phyloP scores from a whole-genome alignment of 1,140 invertebrate species.

The Asbolus verrucosus region DNA sequence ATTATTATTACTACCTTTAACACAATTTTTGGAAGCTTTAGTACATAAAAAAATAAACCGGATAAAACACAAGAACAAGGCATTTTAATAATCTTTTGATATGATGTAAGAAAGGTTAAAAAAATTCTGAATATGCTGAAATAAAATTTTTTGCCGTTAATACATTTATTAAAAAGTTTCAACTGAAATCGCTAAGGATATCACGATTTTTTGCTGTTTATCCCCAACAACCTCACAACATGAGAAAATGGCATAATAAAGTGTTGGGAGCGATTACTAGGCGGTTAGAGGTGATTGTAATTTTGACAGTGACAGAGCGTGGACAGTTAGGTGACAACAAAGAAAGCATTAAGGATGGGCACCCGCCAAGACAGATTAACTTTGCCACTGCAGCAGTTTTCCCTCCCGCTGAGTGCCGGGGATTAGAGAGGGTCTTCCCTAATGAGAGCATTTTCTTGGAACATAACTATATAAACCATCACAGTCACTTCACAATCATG shows the following conservation, averaged over 20 bases:
- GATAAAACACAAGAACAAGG: too few relatives aligned
- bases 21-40: too few relatives aligned
- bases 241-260: slow-evolving; percentile 26
- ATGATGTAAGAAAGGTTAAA: too few relatives aligned
- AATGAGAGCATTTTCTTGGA: background rate
- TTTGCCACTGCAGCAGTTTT: slow-evolving; percentile 45
- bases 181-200: too few relatives aligned
- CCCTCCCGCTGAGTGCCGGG: slow-evolving; percentile 29
- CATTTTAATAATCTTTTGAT: too few relatives aligned
- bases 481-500: too few relatives aligned
- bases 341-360: slow-evolving; percentile 42
- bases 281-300: slow-evolving; percentile 49
- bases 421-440: background rate
- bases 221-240: slow-evolving; percentile 30
- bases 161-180: too few relatives aligned
- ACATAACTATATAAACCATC: background rate
- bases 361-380: slow-evolving; percentile 51
- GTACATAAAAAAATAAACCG: too few relatives aligned
- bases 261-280: slow-evolving; percentile 37
- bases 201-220: slow-evolving; percentile 2
- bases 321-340: slow-evolving; percentile 55
- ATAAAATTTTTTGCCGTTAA: too few relatives aligned
- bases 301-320: slow-evolving; percentile 53
- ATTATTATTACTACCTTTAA: too few relatives aligned
- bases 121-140: too few relatives aligned